These are phyloP conservation scores for Phyto melanocephala DNA, from an alignment of 2,888 invertebrate genomes.

Conservation along the genomic window DNA sequence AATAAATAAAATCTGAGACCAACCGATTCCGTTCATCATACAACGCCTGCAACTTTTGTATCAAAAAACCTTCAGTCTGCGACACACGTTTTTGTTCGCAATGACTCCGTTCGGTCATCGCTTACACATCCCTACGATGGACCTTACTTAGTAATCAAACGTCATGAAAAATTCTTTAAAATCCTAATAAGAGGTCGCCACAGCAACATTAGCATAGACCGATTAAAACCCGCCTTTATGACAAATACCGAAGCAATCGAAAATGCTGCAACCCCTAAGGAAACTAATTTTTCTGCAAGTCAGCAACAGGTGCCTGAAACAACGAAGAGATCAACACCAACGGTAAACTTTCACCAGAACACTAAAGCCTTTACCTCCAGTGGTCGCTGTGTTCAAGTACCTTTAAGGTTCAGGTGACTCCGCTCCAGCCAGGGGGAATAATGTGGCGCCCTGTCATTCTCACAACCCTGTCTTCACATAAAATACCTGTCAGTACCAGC, in stretches of 20 bases:
- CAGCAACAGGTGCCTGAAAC: neutral
- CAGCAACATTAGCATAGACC: too few relatives aligned
- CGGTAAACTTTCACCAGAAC: neutral
- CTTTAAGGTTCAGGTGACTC: slow-evolving; percentile 3
- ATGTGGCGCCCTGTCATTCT: too few relatives aligned
- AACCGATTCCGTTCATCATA: too few relatives aligned
- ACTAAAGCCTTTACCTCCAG: neutral
- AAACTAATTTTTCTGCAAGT: neutral
- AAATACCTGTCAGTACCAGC: too few relatives aligned
- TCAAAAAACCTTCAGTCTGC: too few relatives aligned
- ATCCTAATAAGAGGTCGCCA: neutral
- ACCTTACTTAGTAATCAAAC: slow-evolving; percentile 24
- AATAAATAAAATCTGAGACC: slow-evolving; percentile 4
- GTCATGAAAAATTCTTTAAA: slow-evolving; percentile 28
- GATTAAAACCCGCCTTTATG: too few relatives aligned
- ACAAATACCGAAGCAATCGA: too few relatives aligned
- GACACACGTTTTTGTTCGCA: too few relatives aligned
- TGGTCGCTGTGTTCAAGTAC: neutral
- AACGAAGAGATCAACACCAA: neutral
- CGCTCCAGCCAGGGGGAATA: slow-evolving; percentile 11
- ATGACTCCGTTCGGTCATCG: too few relatives aligned
- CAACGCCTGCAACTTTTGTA: too few relatives aligned
- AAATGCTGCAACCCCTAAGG: neutral
- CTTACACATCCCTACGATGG: slow-evolving; percentile 53
- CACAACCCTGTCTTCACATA: too few relatives aligned